Conservation (phyloP, 2,797 vertebrate genomes). For the Artibeus jamaicensis region DNA sequence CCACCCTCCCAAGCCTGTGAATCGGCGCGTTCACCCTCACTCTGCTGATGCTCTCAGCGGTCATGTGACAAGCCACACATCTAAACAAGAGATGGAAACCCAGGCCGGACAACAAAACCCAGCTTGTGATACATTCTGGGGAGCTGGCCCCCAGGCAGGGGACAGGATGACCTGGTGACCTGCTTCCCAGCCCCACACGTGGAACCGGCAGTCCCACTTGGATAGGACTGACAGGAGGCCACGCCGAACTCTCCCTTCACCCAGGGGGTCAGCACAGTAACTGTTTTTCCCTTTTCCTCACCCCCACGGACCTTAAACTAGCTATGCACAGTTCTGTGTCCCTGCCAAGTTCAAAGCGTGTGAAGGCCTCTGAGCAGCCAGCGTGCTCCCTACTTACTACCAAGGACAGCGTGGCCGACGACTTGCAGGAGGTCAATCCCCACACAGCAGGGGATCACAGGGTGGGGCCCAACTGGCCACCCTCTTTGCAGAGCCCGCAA, state of each 20-base stretch:
- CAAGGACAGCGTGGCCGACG: not conserved
- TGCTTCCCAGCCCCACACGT: not conserved
- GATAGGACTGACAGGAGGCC: not conserved
- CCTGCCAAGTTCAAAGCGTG: not conserved
- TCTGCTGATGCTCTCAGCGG: not conserved
- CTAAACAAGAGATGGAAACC: not conserved
- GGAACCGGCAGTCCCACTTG: not conserved
- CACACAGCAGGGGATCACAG: not conserved
- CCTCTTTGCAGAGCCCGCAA: not conserved
- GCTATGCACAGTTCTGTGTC: not conserved
- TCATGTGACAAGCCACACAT: not conserved
- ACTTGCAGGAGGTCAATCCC: not conserved
- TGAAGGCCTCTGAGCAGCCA: not conserved
- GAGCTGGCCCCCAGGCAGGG: not conserved
- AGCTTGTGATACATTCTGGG: not conserved
- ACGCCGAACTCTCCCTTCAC: not conserved
- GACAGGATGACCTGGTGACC: not conserved
- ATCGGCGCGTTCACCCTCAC: not conserved
- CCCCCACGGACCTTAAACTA: not conserved
- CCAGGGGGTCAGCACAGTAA: not conserved
- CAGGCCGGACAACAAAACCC: not conserved
- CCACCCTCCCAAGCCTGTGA: not conserved
- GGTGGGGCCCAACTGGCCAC: not conserved
- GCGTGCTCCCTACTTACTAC: not conserved
- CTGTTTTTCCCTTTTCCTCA: not conserved